These are phyloP conservation scores for Pantherophis alleghaniensis DNA, from an alignment of 2,797 vertebrate species.

Conservation along the genomic window DNA sequence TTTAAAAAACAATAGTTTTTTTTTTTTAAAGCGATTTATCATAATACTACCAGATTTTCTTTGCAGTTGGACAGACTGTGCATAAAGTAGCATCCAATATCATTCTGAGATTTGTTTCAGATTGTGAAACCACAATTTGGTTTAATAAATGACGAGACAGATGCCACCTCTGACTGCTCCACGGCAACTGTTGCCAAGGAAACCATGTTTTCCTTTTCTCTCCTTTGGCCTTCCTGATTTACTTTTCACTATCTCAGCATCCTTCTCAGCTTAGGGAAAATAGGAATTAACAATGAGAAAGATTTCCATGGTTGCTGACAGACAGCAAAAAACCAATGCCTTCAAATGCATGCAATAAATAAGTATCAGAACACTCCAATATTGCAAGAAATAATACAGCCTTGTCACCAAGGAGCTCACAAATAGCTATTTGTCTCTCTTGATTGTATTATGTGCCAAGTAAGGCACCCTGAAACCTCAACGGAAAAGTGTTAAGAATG, in stretches of 20 bases:
- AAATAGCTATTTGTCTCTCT: conserved; percentile 13
- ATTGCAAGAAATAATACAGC: conserved; percentile 10
- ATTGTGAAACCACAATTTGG: conserved; percentile 33
- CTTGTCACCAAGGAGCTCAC: conserved; percentile 1
- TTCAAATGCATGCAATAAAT: conserved; percentile 31
- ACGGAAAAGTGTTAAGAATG: not conserved
- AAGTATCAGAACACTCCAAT: conserved; percentile 8
- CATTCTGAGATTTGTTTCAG: conserved; percentile 23
- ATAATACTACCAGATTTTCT: not conserved
- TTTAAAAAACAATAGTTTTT: not conserved
- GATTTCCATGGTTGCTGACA: conserved; percentile 22
- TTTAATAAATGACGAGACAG: conserved; percentile 38
- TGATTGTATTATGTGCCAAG: conserved; percentile 11
- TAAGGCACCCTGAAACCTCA: not conserved
- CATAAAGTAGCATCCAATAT: not conserved
- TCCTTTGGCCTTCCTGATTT: not conserved
- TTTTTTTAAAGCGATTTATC: not conserved
- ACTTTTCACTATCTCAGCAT: conserved; percentile 25
- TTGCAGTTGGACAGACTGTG: not conserved
- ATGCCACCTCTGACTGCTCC: conserved; percentile 44
- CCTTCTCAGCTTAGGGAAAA: conserved; percentile 12
- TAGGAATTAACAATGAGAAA: conserved; percentile 16
- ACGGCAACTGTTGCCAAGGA: conserved; percentile 60
- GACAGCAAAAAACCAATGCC: not conserved
- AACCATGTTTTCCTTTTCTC: conserved; percentile 53